Evolutionary conservation across 2,888 invertebrate genomes (phyloP).

Genomic region (Bursaphelenchus okinawaensis): DNA sequence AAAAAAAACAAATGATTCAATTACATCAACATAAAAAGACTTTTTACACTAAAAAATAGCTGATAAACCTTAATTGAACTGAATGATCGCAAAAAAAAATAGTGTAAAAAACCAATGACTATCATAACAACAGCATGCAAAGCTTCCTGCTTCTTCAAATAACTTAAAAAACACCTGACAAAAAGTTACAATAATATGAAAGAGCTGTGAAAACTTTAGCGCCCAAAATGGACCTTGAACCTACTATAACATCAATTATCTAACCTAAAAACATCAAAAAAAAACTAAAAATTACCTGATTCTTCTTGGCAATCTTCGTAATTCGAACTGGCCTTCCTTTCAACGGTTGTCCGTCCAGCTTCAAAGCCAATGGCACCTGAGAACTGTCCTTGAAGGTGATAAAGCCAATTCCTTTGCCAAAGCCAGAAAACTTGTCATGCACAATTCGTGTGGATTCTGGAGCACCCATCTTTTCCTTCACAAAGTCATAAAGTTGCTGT

Average conservation of each 20-base stretch:
- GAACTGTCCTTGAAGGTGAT: constrained; percentile 16
- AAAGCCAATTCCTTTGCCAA: constrained; percentile 19
- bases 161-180: too few species aligned
- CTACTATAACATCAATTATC: neutral
- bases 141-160: too few species aligned
- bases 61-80: too few species aligned
- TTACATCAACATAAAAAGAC: neutral
- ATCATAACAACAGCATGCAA: too few species aligned
- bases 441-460: constrained; percentile 15
- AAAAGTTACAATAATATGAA: too few species aligned
- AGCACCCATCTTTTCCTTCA: constrained; percentile 4
- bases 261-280: neutral
- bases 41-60: too few species aligned
- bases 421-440: constrained; percentile 18
- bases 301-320: constrained; percentile 21
- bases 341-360: constrained; percentile 19
- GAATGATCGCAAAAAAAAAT: too few species aligned
- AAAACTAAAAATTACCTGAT: constrained; percentile 16
- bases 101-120: too few species aligned
- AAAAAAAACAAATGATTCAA: neutral
- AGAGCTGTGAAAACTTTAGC: too few species aligned
- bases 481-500: constrained; percentile 9
- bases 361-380: constrained; percentile 11
- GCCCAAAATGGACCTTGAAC: too few species aligned
- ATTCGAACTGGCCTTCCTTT: constrained; percentile 19